Evolutionary conservation across 2,888 invertebrate genomes (phyloP), one percentile per base, ranked within the genome.

Genomic region (Spodoptera littoralis): DNA sequence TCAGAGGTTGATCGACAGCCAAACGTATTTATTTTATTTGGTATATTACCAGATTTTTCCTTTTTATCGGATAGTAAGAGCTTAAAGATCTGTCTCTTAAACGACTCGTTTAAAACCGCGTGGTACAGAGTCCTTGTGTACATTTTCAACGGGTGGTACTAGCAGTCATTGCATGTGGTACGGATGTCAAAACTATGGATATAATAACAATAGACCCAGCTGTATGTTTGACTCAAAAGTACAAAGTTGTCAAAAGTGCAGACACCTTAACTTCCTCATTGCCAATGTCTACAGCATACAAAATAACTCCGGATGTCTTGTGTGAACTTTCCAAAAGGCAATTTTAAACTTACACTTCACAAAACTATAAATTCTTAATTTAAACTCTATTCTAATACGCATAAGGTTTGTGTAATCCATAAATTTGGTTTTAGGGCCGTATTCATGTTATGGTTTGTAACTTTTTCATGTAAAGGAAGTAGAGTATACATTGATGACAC

Each of bases 381-480:
- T 52, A 46, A 61, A 4, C 52, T 22, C 47, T 71, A 54, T 52
- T 6, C 13, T 1, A 11, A n/a, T 11, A 13, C 0, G 0, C 0
- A 12, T 61, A 73, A 66, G 61, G 65, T 42, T n/a, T 45, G 9
- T 56, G 54, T 58, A 8, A 22, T 24, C 48, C 6, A 1, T 8
- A 1, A 52, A 11, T 11, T 0, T 24, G 12, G 8, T 41, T 13
- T 6, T 6, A 3, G 6, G 41, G 36, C 1, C 2, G 5, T 42
- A 43, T 57, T 56, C 62, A 45, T 46, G 30, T n/a, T 54, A 70
- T 53, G 75, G 60, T 60, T 71, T 48, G 64, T 69, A 58, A 63
- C 52, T 80, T 76, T 84, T 84, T 82, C 66, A 71, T 79, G 79
- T 82, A 80, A 64, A 79, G 85, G 84, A 84, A 82, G 78, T 61